These are phyloP conservation scores for Polia nebulosa DNA, from an alignment of 2,888 invertebrate species.

Conservation along the genomic window DNA sequence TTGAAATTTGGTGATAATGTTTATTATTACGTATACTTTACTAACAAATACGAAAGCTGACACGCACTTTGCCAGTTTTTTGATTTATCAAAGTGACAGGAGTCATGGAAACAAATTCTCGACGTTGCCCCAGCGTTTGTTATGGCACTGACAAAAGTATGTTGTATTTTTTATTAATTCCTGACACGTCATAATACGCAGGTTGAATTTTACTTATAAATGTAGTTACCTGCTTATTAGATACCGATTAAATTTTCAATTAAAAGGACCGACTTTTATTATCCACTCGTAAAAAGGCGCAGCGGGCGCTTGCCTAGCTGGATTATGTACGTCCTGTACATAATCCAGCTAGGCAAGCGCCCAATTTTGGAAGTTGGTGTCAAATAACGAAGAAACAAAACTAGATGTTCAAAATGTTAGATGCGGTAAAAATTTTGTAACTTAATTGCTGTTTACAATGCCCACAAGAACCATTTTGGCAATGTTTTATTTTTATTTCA, in stretches of 20 bases:
- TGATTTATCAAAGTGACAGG: not conserved
- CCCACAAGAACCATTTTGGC: too few relatives aligned
- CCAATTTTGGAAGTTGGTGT: too few relatives aligned
- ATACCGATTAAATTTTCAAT: not conserved
- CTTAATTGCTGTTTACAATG: not conserved
- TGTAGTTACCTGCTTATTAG: not conserved
- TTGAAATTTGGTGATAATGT: too few relatives aligned
- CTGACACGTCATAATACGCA: not conserved
- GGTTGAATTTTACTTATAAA: not conserved
- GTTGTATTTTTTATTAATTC: not conserved
- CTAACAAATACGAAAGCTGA: too few relatives aligned
- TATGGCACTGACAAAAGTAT: not conserved
- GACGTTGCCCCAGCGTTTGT: not conserved
- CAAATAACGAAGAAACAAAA: too few relatives aligned
- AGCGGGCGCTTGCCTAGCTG: not conserved
- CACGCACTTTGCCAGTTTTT: too few relatives aligned
- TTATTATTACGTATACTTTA: too few relatives aligned
- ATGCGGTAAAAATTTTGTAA: not conserved
- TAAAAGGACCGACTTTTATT: not conserved
- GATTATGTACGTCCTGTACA: not conserved
- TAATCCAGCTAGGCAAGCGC: too few relatives aligned
- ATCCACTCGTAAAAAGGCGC: not conserved
- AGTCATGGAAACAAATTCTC: not conserved
- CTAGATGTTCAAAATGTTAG: conserved; percentile 20
- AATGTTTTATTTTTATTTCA: not conserved